Base-by-base conservation (phyloP, 2,888 invertebrate species). In the Caenorhabditis wallacei region DNA sequence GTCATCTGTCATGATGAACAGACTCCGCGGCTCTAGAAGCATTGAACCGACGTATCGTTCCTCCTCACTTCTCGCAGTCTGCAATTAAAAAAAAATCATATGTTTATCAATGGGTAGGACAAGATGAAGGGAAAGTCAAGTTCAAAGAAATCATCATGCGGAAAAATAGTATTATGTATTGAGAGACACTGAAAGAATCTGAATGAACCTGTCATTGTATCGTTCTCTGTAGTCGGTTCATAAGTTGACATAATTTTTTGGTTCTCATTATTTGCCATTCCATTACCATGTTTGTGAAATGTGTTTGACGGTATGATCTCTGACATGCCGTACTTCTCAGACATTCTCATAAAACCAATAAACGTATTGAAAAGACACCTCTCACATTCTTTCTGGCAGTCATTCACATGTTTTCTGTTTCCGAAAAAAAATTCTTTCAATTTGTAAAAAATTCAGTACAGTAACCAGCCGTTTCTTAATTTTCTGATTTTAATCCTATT, bases 11-110 rank as follows among this genome's bases (percentile, higher is more conserved):
- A 98, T 93, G 56, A 99, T 94, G 16, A 98, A 93, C 57, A 98
- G 93, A 93, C 98, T 98, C 87, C 97, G 94, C 16, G 95, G 95
- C 92, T 97, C 96, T 75, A 98, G 92, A 37, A 97, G 92, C 72
- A 98, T 82, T 30, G 91, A 91, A 1, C 90, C 91, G 20, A 89
- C 82, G 56, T 80, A 79, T 35, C 82, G 40, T n/a, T 82, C 74
- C 22, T 72, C 69, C 24, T 82, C 79, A 35, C 74, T 66, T 46
- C 22, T 37, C 20, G 43, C 37, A 35, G 46, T 71, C 81, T 81
- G 81, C 54, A 76, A 75, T 46, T 16, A 4, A 64, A 54, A 57
- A 48, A 51, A 66, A 57, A 59, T 46, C 66, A 78, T 69, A 48
- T 78, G 69, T 37, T 69, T 78, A 69, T 78, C 68, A 61, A 30